phyloP scores from a whole-genome alignment of 2,888 invertebrate genomes.

The Temnothorax rugatulus region DNA sequence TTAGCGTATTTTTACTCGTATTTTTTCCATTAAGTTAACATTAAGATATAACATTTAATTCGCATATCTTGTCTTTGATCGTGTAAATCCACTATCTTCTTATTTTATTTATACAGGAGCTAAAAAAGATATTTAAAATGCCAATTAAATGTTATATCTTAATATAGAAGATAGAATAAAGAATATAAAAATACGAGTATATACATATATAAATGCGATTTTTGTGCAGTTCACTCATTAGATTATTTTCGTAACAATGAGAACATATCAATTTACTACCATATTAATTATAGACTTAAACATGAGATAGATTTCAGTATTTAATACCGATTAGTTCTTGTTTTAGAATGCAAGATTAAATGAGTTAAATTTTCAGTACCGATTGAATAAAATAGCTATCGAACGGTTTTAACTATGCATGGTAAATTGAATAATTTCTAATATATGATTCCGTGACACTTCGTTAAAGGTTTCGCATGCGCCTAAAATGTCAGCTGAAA shows the following conservation, averaged over 20 bases:
- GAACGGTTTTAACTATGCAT: neutral
- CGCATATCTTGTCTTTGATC: neutral
- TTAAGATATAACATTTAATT: neutral
- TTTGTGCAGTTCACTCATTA: too few species aligned
- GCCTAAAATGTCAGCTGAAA: slow-evolving; percentile 65
- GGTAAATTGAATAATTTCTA: neutral
- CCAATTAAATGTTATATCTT: too few species aligned
- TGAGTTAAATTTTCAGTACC: neutral
- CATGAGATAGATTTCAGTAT: too few species aligned
- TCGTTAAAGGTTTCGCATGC: slow-evolving; percentile 21
- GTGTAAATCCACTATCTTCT: too few species aligned
- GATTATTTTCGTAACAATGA: too few species aligned
- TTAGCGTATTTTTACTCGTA: neutral
- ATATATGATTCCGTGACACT: neutral
- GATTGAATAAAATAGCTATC: neutral
- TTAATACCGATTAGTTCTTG: neutral
- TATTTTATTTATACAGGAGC: too few species aligned
- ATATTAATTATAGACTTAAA: too few species aligned
- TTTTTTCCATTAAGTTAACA: slow-evolving; percentile 3
- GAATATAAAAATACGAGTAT: too few species aligned
- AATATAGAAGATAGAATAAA: too few species aligned
- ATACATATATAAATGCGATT: too few species aligned
- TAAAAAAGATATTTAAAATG: too few species aligned
- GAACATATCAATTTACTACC: too few species aligned
- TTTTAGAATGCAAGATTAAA: neutral